Percentiles rank a stretch among this genome's conserved stretches.
Evolutionary conservation across 2,888 invertebrate genomes (phyloP).

Genomic region (Horisme vitalbata): DNA sequence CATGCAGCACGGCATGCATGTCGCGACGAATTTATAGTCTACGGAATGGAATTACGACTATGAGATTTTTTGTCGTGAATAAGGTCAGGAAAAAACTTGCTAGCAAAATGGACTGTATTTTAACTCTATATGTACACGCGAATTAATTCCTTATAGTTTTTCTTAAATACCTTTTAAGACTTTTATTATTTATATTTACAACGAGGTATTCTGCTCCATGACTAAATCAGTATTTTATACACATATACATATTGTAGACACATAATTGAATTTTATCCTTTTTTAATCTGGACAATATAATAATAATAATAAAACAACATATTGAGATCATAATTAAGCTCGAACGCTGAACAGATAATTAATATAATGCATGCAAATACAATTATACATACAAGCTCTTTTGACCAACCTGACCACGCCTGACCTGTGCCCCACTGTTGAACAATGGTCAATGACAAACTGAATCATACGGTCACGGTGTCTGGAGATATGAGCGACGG

Average conservation of each 20-base stretch:
- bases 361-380: background rate
- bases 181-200: too few relatives aligned
- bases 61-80: conserved; percentile 5
- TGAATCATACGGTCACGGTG: conserved; percentile 17
- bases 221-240: too few relatives aligned
- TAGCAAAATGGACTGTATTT: background rate
- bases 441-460: conserved; percentile 26
- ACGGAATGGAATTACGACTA: conserved; percentile 10
- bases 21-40: conserved; percentile 8
- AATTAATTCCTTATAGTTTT: too few relatives aligned
- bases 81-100: conserved; percentile 8
- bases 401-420: background rate
- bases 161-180: too few relatives aligned
- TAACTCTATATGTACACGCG: background rate
- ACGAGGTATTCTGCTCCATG: too few relatives aligned
- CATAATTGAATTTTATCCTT: too few relatives aligned
- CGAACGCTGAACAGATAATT: too few relatives aligned
- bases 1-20: conserved; percentile 16
- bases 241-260: too few relatives aligned
- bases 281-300: too few relatives aligned
- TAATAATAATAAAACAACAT: too few relatives aligned
- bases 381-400: background rate
- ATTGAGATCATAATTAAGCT: too few relatives aligned
- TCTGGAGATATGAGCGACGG: conserved; percentile 15
- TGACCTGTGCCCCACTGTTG: conserved; percentile 8